phyloP scores from a whole-genome alignment of 1,140 invertebrate genomes.

The Leptopilina clavipes region DNA sequence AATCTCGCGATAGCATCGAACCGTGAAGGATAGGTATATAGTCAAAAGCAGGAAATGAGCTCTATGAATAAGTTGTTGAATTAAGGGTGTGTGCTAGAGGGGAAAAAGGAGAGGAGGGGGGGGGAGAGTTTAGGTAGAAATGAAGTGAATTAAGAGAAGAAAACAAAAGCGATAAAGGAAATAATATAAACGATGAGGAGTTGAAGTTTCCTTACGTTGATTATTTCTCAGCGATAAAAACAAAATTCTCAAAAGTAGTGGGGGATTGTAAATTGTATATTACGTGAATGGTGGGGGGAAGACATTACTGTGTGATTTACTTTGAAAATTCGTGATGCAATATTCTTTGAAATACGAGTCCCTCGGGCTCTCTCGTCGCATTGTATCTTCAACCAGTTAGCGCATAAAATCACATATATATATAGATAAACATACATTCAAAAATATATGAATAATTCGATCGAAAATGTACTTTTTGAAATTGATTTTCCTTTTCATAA shows the following conservation, averaged over 20 bases:
- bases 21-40: neutral
- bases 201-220: conserved; percentile 1
- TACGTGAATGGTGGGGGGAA: neutral
- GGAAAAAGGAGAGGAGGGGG: neutral
- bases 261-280: neutral
- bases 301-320: conserved; percentile 51
- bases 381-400: neutral
- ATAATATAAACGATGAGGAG: neutral
- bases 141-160: neutral
- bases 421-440: too few species aligned
- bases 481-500: too few species aligned
- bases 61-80: conserved; percentile 46
- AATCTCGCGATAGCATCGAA: neutral
- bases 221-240: conserved; percentile 1
- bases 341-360: conserved; percentile 51
- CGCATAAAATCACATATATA: neutral
- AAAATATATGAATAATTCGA: too few species aligned
- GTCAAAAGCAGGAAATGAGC: conserved; percentile 27
- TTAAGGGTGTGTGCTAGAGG: neutral
- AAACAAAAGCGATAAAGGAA: neutral
- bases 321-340: conserved; percentile 50
- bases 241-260: neutral
- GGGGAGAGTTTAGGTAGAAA: neutral
- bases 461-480: too few species aligned
- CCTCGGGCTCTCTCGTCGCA: conserved; percentile 38